Evolutionary conservation across 2,113 vertebrate species (phyloP).

Genomic region (Oncorhynchus clarkii): DNA sequence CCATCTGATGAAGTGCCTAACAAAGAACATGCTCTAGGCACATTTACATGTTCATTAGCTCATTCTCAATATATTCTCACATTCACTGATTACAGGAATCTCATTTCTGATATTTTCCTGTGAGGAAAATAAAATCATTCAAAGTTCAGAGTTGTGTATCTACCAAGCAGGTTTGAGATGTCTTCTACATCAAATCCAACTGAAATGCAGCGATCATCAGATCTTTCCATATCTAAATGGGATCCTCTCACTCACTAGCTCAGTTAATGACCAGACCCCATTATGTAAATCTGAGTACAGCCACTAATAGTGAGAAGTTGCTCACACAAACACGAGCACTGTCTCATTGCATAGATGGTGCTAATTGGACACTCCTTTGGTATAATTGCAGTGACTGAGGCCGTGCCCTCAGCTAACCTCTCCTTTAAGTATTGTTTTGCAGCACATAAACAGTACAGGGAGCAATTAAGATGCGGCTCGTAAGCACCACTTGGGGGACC

Average conservation of each 20-base stretch:
- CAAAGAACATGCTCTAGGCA: neutral
- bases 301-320: slow-evolving; percentile 66
- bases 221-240: slow-evolving; percentile 76
- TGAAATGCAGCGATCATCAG: slow-evolving; percentile 62
- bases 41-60: slow-evolving; percentile 7
- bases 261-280: slow-evolving; percentile 73
- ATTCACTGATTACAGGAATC: neutral
- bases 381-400: slow-evolving; percentile 69
- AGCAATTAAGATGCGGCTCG: slow-evolving; percentile 66
- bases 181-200: slow-evolving; percentile 49
- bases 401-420: slow-evolving; percentile 63
- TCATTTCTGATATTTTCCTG: slow-evolving; percentile 32
- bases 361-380: slow-evolving; percentile 76
- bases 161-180: neutral
- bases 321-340: slow-evolving; percentile 67
- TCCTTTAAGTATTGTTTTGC: slow-evolving; percentile 73
- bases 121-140: neutral
- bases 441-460: slow-evolving; percentile 69
- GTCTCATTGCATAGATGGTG: slow-evolving; percentile 67
- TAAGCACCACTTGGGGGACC: slow-evolving; percentile 59
- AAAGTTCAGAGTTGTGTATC: neutral
- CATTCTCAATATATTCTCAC: slow-evolving; percentile 30
- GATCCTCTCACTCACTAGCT: slow-evolving; percentile 67
- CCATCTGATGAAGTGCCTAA: slow-evolving; percentile 15
- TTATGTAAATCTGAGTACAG: slow-evolving; percentile 72